Conservation (phyloP, 53 echinoderm and acorn worm genomes). For the Echinarachnius parma region DNA sequence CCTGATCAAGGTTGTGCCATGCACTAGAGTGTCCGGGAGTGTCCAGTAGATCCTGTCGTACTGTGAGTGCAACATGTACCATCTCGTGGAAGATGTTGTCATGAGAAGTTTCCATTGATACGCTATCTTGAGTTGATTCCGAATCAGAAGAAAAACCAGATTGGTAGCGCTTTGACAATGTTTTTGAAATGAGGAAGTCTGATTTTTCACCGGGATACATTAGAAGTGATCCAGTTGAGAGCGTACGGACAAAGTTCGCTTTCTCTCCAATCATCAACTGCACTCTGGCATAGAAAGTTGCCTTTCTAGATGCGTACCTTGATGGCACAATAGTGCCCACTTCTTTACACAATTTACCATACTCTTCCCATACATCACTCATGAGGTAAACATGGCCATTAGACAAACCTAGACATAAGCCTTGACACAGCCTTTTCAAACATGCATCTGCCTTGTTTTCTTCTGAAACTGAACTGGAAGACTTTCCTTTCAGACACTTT, state of each 20-base stretch:
- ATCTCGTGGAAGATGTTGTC: conserved; percentile 22
- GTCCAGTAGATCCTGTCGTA: conserved; percentile 31
- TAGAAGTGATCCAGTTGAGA: no score
- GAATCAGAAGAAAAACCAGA: neutral
- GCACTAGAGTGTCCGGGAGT: conserved; percentile 27
- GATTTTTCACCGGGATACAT: conserved; percentile 46
- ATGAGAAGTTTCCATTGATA: no score
- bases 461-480: no score
- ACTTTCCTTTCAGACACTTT: neutral
- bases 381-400: neutral
- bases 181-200: conserved; percentile 29
- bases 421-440: neutral
- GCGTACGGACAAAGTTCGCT: neutral
- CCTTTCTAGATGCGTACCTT: no score
- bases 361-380: neutral
- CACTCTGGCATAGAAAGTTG: neutral
- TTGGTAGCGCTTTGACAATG: conserved; percentile 24
- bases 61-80: conserved; percentile 10
- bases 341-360: neutral
- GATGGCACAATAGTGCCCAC: no score
- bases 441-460: neutral
- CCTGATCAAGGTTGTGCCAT: conserved; percentile 21
- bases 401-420: neutral
- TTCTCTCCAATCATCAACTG: neutral
- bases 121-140: conserved; percentile 17